Percentiles rank a stretch among this genome's conserved stretches.
These are phyloP conservation scores for Eulithis testata DNA, from an alignment of 2,888 invertebrate species.

Conservation along the genomic window DNA sequence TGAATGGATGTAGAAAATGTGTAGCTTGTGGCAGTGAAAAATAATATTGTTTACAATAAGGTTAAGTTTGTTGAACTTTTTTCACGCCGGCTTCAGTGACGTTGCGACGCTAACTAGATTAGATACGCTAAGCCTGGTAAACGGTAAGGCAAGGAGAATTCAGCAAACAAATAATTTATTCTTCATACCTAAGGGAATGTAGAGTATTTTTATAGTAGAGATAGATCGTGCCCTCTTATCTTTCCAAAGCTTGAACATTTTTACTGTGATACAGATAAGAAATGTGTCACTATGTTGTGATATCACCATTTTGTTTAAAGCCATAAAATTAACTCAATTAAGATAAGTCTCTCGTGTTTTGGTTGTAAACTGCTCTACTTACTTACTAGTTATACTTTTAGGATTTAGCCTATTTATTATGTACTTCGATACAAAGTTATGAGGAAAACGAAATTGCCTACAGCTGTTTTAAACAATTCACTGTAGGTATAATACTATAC, in stretches of 20 bases:
- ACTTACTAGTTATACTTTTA: conserved; percentile 15
- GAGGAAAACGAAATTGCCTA: conserved; percentile 10
- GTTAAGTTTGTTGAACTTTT: conserved; percentile 81
- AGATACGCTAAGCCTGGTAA: conserved; percentile 71
- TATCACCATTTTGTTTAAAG: conserved; percentile 1
- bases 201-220: conserved; percentile 43
- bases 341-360: conserved; percentile 22
- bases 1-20: conserved; percentile 39
- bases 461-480: background rate
- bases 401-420: conserved; percentile 14
- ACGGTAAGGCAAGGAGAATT: conserved; percentile 53
- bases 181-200: conserved; percentile 42
- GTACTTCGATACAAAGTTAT: conserved; percentile 15
- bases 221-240: conserved; percentile 57
- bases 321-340: conserved; percentile 25
- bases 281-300: conserved; percentile 24
- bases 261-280: conserved; percentile 23
- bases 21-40: conserved; percentile 33
- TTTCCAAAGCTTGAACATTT: conserved; percentile 44
- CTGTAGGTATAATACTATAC: no score
- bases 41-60: conserved; percentile 51
- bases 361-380: conserved; percentile 18
- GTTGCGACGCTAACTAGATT: conserved; percentile 79
- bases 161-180: conserved; percentile 47
- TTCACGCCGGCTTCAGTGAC: conserved; percentile 73